A percentile compares a stretch with the other conserved stretches of the same genome.
Conservation (phyloP, 1,140 invertebrate species). For the Drosophila sproati region DNA sequence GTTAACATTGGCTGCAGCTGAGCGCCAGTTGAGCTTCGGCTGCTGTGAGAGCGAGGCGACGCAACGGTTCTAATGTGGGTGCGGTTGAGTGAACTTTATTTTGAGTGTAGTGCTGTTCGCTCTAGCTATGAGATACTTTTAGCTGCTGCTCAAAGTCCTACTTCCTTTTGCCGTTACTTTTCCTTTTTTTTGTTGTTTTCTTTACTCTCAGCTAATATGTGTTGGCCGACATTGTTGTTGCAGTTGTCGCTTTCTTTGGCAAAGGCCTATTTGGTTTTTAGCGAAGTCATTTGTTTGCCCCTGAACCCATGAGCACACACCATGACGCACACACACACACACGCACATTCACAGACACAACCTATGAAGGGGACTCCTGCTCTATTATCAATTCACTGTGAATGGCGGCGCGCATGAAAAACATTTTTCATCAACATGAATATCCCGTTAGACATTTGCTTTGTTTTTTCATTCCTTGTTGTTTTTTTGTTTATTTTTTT, state of each 20-base stretch:
- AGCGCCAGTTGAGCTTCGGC: slow-evolving; percentile 17
- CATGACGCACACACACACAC: slow-evolving; percentile 31
- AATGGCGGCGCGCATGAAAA: slow-evolving; percentile 77
- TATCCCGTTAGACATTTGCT: slow-evolving; percentile 75
- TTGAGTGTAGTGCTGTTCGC: slow-evolving; percentile 29
- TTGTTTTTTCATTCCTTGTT: slow-evolving; percentile 55
- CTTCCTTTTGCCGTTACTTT: slow-evolving; percentile 16
- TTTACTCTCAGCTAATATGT: slow-evolving; percentile 6
- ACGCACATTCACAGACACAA: slow-evolving; percentile 12
- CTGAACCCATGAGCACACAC: slow-evolving; percentile 36
- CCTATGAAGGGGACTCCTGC: slow-evolving; percentile 31
- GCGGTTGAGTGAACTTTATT: slow-evolving; percentile 62
- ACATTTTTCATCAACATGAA: slow-evolving; percentile 81
- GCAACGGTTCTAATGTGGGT: slow-evolving; percentile 55
- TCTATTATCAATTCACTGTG: slow-evolving; percentile 63
- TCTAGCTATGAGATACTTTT: slow-evolving; percentile 22
- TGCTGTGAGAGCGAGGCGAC: slow-evolving; percentile 21
- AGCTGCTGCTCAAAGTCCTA: slow-evolving; percentile 12
- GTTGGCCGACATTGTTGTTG: slow-evolving; percentile 32
- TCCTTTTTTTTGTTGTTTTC: slow-evolving; percentile 5
- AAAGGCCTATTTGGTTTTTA: slow-evolving; percentile 71
- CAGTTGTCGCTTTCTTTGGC: slow-evolving; percentile 33
- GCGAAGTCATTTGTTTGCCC: slow-evolving; percentile 74
- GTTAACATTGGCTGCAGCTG: slow-evolving; percentile 57
- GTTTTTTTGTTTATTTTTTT: slow-evolving; percentile 6